These are phyloP conservation scores for Pseudoips prasinana DNA, from an alignment of 2,888 invertebrate genomes.

Conservation along the genomic window DNA sequence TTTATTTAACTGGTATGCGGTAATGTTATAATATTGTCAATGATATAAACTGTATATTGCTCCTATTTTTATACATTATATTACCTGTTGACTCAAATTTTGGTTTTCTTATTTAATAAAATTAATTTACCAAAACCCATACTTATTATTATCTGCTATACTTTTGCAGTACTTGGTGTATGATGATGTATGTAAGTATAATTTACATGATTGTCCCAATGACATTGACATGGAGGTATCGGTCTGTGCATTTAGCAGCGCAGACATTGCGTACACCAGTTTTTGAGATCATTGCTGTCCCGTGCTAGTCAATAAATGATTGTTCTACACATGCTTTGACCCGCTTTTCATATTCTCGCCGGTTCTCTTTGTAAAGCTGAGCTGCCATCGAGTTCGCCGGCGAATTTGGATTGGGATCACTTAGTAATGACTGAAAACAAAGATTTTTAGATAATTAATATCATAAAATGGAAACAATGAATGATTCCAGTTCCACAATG, in stretches of 20 bases:
- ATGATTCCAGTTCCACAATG: no score
- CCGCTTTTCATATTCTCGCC: slow-evolving; percentile 99
- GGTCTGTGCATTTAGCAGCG: slow-evolving; percentile 44
- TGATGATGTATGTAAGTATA: slow-evolving; percentile 36
- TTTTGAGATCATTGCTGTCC: slow-evolving; percentile 46
- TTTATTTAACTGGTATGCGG: slow-evolving; percentile 31
- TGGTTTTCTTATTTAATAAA: slow-evolving; percentile 30
- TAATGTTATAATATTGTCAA: slow-evolving; percentile 37
- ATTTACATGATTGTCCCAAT: slow-evolving; percentile 66
- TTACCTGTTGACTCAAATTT: slow-evolving; percentile 37
- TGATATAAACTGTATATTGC: slow-evolving; percentile 17
- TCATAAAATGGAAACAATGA: no score
- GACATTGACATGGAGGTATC: slow-evolving; percentile 58
- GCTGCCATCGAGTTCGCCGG: slow-evolving; percentile 99
- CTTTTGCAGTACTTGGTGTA: slow-evolving; percentile 34
- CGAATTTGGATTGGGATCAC: slow-evolving; percentile 99
- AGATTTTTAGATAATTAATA: background rate
- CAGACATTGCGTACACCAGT: slow-evolving; percentile 46
- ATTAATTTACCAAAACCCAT: slow-evolving; percentile 44
- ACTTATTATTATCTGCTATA: slow-evolving; percentile 32
- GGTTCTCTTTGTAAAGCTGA: slow-evolving; percentile 99
- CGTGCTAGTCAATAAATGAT: slow-evolving; percentile 96
- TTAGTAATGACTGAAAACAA: slow-evolving; percentile 95
- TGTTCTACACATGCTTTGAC: slow-evolving; percentile 99
- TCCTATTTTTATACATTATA: slow-evolving; percentile 18